Base-by-base conservation (phyloP, 2,113 vertebrate genomes). In the Mesembrinibis cayennensis region DNA sequence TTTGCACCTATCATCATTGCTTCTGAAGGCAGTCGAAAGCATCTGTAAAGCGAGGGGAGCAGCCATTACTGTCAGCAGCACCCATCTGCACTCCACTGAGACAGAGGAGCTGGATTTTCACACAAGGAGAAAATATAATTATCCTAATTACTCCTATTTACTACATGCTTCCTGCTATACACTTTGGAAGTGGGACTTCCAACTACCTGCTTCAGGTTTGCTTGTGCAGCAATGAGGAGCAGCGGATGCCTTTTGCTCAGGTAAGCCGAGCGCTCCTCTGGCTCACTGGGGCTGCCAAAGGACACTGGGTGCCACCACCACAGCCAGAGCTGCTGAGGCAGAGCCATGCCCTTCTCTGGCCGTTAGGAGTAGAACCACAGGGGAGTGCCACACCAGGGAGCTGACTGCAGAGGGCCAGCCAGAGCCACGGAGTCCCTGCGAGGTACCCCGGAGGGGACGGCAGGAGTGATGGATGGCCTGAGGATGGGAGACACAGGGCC, bases 201-300 rank as follows among this genome's bases (percentile, higher is more conserved):
- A 53, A 2, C 10, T 12, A 0, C 30, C 13, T 2, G 7, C 1
- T 2, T 30, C 36, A 36, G 36, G 13, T 21, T 62, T n/a, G 9
- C 32, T 8, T 1, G 36, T 25, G 5, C 10, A 34, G 52, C 6
- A 3, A 26, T 2, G 17, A 9, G 32, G n/a, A 78, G 19, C 11
- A 13, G 6, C 8, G 18, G 70, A 6, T 21, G 47, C n/a, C 47
- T 14, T n/a, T 23, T 12, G 27, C 69, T 25, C 14, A 15, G 55
- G 9, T 2, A 2, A 74, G 53, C 29, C 0, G 0, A 25, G 53
- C 2, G n/a, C 32, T 69, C 21, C 70, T 11, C 13, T 2, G 72
- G 26, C 29, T 44, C 34, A 6, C 14, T 8, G 0, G 4, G 40
- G 62, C 71, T 82, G 59, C 44, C 34, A 2, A 13, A 62, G 83